These are phyloP conservation scores for Pollenia labialis DNA, from an alignment of 2,888 invertebrate genomes.

Conservation along the genomic window DNA sequence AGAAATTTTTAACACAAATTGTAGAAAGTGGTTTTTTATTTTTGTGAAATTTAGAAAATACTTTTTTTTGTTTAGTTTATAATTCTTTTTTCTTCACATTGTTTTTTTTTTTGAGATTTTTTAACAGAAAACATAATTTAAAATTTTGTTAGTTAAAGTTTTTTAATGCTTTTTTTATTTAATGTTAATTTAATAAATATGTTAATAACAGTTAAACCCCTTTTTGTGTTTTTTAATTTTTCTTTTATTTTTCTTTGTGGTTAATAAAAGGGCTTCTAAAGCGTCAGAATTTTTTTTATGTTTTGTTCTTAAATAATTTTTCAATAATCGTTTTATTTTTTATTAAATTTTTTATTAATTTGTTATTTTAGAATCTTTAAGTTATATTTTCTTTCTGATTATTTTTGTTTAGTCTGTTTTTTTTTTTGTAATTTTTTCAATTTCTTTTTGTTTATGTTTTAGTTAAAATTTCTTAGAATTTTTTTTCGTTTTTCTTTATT, in stretches of 20 bases:
- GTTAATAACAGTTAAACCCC: slow-evolving; percentile 72
- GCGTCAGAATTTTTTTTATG: slow-evolving; percentile 68
- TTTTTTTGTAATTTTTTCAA: slow-evolving; percentile 41
- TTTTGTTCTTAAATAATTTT: slow-evolving; percentile 62
- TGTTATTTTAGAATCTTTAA: slow-evolving; percentile 64
- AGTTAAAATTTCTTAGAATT: slow-evolving; percentile 64
- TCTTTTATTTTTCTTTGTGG: slow-evolving; percentile 45
- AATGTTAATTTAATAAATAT: slow-evolving; percentile 66
- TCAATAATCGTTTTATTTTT: slow-evolving; percentile 59
- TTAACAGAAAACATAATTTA: slow-evolving; percentile 66
- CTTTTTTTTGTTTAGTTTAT: slow-evolving; percentile 30
- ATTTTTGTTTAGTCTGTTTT: slow-evolving; percentile 47
- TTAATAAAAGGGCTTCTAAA: slow-evolving; percentile 74
- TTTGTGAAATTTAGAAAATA: slow-evolving; percentile 56
- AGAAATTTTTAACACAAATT: slow-evolving; percentile 52
- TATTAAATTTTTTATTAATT: slow-evolving; percentile 38
- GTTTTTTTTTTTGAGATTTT: slow-evolving; percentile 19
- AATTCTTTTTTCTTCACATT: slow-evolving; percentile 1
- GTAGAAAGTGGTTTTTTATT: slow-evolving; percentile 33
- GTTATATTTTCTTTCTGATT: slow-evolving; percentile 50
- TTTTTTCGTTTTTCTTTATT: slow-evolving; percentile 35
- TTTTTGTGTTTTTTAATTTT: slow-evolving; percentile 50
- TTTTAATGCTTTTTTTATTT: slow-evolving; percentile 45
- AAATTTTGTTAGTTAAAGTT: slow-evolving; percentile 52
- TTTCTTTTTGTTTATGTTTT: slow-evolving; percentile 45